Conservation (phyloP, 2,797 vertebrate genomes). For the Thunnus albacares region DNA sequence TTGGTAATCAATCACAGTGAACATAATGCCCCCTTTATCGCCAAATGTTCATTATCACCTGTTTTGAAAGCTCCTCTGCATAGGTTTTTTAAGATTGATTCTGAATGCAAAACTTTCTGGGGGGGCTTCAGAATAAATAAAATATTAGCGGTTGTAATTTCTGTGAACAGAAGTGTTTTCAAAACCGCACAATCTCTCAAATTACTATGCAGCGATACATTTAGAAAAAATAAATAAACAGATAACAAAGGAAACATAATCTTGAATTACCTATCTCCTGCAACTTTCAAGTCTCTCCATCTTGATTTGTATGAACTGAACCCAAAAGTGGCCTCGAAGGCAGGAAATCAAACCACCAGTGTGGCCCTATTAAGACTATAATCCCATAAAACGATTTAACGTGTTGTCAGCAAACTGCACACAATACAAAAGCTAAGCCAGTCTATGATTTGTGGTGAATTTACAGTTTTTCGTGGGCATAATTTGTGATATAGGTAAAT, state of each 20-base stretch:
- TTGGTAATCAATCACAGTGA: no score
- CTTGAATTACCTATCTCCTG: neutral
- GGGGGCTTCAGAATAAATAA: no score
- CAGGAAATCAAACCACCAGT: neutral
- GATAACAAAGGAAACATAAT: neutral
- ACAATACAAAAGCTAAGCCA: neutral
- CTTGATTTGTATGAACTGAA: neutral
- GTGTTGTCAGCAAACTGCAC: neutral
- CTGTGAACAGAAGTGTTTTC: no score
- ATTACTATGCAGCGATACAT: no score
- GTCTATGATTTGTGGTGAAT: neutral
- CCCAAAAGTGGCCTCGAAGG: neutral
- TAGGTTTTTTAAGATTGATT: no score
- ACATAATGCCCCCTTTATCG: no score
- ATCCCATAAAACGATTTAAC: neutral
- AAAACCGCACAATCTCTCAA: no score
- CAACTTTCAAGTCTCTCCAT: neutral
- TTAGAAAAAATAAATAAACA: no score
- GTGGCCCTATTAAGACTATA: neutral
- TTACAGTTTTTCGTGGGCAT: neutral
- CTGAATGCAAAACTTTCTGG: no score
- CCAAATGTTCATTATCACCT: no score
- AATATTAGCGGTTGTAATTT: no score
- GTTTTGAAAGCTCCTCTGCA: no score
- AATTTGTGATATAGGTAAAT: neutral